Evolutionary conservation across 2,797 vertebrate species (phyloP).

Genomic region (Galaxias olidus): DNA sequence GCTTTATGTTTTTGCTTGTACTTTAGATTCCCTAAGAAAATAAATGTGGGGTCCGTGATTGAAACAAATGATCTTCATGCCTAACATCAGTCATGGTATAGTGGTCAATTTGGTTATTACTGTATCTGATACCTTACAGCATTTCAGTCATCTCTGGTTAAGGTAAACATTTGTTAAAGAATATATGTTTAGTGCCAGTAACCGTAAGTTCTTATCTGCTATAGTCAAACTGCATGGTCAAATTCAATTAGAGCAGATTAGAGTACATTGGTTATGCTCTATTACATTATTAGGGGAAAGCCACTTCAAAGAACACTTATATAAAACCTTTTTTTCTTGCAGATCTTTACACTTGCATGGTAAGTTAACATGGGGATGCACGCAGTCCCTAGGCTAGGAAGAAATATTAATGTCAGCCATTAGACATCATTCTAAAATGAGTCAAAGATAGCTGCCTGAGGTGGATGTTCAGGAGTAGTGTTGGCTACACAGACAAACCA

Average conservation of each 20-base stretch:
- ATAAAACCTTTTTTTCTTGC: constrained; percentile 27
- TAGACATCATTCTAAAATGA: constrained; percentile 33
- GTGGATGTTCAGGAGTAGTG: constrained; percentile 20
- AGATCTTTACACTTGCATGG: constrained; percentile 15
- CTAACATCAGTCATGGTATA: no score
- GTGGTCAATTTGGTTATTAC: no score
- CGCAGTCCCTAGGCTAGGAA: not conserved
- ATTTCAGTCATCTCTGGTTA: not conserved
- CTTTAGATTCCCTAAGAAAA: no score
- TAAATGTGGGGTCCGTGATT: not conserved
- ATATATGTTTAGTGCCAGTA: constrained; percentile 12
- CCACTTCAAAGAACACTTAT: constrained; percentile 46
- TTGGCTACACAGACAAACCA: constrained; percentile 23
- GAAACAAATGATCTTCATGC: no score
- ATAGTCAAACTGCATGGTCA: constrained; percentile 40
- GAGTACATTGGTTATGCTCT: constrained; percentile 56
- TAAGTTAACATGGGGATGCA: constrained; percentile 16
- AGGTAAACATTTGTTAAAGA: not conserved
- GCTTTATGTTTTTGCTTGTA: not conserved
- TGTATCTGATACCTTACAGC: not conserved
- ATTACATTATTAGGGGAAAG: constrained; percentile 46
- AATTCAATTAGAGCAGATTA: constrained; percentile 56
- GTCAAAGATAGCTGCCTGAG: constrained; percentile 26
- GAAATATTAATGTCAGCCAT: constrained; percentile 29
- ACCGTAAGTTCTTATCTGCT: constrained; percentile 26